Base-by-base conservation (phyloP, 2,797 vertebrate genomes). In the Poeciliopsis gracilis region DNA sequence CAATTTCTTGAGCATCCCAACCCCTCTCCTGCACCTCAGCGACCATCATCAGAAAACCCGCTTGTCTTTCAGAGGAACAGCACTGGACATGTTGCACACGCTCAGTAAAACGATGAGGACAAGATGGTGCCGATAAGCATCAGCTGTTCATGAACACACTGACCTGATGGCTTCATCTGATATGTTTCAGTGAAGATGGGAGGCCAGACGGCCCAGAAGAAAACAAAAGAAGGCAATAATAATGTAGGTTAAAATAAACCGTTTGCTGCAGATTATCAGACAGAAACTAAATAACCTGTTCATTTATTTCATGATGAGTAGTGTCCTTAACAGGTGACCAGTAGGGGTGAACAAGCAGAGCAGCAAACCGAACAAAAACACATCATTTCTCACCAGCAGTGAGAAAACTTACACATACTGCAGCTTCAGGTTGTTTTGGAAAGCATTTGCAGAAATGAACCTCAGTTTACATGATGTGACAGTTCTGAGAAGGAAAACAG, bases 401-500 rank as follows among this genome's bases (percentile, higher is more conserved):
- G 74, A 77, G 82, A 79, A 90, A 80, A 96, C 96, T 96, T 90
- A 96, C 96, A 96, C 95, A 83, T 94, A 96, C 88, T 96, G 96
- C 23, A 96, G 95, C 93, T 95, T 96, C 72, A 79, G 74, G 94
- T 96, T 96, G 78, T 91, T 6, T 23, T 94, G 92, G 88, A 96
- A 96, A 86, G 96, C 95, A 10, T 88, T 90, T 78, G 88, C 80
- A 41, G 96, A 93, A 91, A 96, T 95, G 80, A 90, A 81, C 77
- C 89, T 85, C 87, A 96, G 91, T 66, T 93, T 94, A 73, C 95
- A 96, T 0, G 83, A 86, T 1, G 91, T 96, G 72, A 96, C 78
- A 0, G 96, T 96, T 82, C 96, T 96, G 90, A 2, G 85, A 86
- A 72, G 66, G 63, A 33, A 46, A 73, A 73, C 57, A 84, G 57